Conservation (phyloP, 2,797 vertebrate genomes). For the Pseudochromis fuscus region DNA sequence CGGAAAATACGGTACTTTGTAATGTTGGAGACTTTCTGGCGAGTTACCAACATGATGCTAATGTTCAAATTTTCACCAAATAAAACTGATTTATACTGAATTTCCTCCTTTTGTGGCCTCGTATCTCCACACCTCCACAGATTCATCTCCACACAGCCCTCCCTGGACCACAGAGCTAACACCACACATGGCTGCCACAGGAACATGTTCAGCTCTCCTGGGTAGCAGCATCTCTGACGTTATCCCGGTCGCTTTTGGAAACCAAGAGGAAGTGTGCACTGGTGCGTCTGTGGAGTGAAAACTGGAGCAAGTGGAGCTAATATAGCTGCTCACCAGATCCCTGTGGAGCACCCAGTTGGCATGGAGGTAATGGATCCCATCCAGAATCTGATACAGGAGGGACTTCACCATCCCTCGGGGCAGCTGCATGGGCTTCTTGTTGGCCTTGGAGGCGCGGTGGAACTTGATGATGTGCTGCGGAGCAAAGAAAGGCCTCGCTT, state of each 20-base stretch:
- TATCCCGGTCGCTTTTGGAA: slow-evolving; percentile 19
- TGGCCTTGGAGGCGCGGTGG: slow-evolving; percentile 99
- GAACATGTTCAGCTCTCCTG: not conserved
- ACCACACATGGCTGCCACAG: not conserved
- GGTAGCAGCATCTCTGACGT: not conserved
- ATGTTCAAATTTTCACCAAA: no score
- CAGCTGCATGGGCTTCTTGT: slow-evolving; percentile 99
- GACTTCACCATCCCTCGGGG: slow-evolving; percentile 99
- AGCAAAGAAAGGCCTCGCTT: slow-evolving; percentile 44
- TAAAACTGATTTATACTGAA: no score
- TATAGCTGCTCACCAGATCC: slow-evolving; percentile 92
- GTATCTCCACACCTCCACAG: not conserved
- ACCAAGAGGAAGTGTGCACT: slow-evolving; percentile 4
- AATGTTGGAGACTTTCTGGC: no score
- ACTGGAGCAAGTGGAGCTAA: slow-evolving; percentile 53
- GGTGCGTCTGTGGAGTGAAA: slow-evolving; percentile 39
- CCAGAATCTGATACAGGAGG: slow-evolving; percentile 98
- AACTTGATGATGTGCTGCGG: slow-evolving; percentile 99
- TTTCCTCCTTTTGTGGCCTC: not conserved
- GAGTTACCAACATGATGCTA: no score
- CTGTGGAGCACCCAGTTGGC: slow-evolving; percentile 99
- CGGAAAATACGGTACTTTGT: no score
- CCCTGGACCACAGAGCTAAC: not conserved
- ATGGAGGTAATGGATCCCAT: slow-evolving; percentile 99
- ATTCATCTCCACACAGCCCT: no score